Evolutionary conservation across 2,888 invertebrate species (phyloP), one percentile per base, ranked within the genome.

Genomic region (Amblyjoppa proteus): DNA sequence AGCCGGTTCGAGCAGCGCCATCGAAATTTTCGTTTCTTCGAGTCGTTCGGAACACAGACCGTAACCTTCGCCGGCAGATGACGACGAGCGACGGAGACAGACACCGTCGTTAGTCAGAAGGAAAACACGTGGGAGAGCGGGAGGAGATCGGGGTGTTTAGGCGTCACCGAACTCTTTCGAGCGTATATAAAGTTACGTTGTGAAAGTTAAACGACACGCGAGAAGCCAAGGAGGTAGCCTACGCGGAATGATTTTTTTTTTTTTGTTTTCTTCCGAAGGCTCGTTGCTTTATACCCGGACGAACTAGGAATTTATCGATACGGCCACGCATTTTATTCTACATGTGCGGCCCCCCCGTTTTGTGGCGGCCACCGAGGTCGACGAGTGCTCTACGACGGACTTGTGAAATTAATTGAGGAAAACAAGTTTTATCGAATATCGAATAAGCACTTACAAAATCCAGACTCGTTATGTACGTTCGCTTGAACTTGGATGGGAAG

Each of bases 61-160:
- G 69, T 69, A 78, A 78, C 77, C 77, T 78, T 77, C 68, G n/a
- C 41, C 38, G 53, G 66, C 68, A 38, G 49, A 66, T 51, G 51
- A 71, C 51, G 79, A 73, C 79, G 56, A 68, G 38, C 71, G 53
- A 66, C 64, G n/a, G 71, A 20, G 56, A 81, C 51, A 49, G 61
- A 70, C 51, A 75, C 7, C 6, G 31, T 66, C 28, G 66, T 61
- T 68, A 49, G 61, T 61, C n/a, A 53, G 73, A 34, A 41, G 56
- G 71, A 34, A 77, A 74, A 71, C 75, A 85, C 85, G 85, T 82
- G 82, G 82, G 78, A 70, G 58, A 74, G 56, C 64, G 25, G 53
- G 38, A 58, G 64, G 53, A 69, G 61, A 80, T 56, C 41, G 49
- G 49, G 58, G 13, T 38, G 45, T 20, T 11, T 58, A 38, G 45